phyloP scores from a whole-genome alignment of 1,140 invertebrate species.

The Aethina tumida region DNA sequence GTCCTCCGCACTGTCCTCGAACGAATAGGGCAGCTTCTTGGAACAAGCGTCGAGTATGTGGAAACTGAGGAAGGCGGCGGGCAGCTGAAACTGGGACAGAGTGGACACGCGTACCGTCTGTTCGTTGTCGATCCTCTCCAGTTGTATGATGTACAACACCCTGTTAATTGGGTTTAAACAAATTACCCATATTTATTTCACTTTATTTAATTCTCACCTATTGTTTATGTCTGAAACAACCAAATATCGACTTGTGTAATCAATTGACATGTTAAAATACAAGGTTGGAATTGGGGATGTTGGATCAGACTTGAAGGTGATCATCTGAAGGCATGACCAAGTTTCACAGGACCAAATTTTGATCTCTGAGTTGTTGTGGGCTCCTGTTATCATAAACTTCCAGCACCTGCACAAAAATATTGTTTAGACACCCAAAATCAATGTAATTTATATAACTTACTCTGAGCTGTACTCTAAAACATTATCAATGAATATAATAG shows the following conservation, averaged over 20 bases:
- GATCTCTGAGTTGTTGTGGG: slow-evolving; percentile 79
- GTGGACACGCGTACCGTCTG: slow-evolving; percentile 49
- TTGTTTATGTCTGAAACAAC: slow-evolving; percentile 75
- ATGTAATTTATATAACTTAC: slow-evolving; percentile 47
- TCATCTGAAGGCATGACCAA: slow-evolving; percentile 85
- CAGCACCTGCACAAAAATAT: slow-evolving; percentile 73
- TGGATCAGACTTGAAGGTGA: slow-evolving; percentile 52
- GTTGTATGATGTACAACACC: slow-evolving; percentile 67
- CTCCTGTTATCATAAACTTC: slow-evolving; percentile 88
- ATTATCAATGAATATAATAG: slow-evolving; percentile 87
- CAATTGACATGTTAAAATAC: slow-evolving; percentile 63
- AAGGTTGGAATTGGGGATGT: slow-evolving; percentile 32
- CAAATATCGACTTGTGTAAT: slow-evolving; percentile 72
- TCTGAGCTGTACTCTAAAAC: slow-evolving; percentile 70
- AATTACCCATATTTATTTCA: too few species aligned
- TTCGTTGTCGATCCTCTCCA: slow-evolving; percentile 45
- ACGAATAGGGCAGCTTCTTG: slow-evolving; percentile 32
- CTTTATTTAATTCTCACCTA: too few species aligned
- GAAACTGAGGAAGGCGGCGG: slow-evolving; percentile 76
- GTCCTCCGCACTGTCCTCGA: slow-evolving; percentile 32
- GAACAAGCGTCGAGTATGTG: slow-evolving; percentile 69
- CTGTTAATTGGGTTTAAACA: too few species aligned
- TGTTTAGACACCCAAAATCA: background rate
- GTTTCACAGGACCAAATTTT: slow-evolving; percentile 92
- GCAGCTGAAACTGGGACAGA: slow-evolving; percentile 73